Evolutionary conservation across 92 coral and sea anemone species (phyloP).

Genomic region (Epizoanthus fatuus): DNA sequence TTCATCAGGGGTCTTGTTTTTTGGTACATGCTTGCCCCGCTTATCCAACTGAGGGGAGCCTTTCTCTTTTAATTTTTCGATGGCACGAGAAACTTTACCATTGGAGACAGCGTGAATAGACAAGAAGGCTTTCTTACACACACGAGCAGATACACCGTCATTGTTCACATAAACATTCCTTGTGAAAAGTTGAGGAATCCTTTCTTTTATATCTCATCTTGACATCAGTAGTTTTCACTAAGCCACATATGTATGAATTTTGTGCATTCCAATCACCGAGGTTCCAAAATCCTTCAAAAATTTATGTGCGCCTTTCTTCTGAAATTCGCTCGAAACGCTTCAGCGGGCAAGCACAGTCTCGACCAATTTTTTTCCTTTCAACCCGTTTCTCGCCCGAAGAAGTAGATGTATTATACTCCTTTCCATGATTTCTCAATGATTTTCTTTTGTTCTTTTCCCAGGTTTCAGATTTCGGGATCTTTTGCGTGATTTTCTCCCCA

Average conservation of each 20-base stretch:
- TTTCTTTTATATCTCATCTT: constrained; percentile 15
- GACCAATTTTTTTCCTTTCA: no score
- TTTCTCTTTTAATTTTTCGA: constrained; percentile 6
- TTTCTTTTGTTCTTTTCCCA: neutral
- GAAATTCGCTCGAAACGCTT: constrained; percentile 45
- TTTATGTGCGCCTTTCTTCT: constrained; percentile 28
- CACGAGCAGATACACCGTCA: constrained; percentile 32
- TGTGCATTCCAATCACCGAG: constrained; percentile 58
- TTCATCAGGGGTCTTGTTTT: constrained; percentile 44
- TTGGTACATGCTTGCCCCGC: constrained; percentile 23
- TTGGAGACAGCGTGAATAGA: constrained; percentile 42
- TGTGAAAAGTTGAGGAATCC: no score
- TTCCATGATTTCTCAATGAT: constrained; percentile 15
- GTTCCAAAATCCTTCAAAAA: constrained; percentile 41
- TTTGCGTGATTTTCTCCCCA: constrained; percentile 4
- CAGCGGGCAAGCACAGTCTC: neutral
- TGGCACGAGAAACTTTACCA: constrained; percentile 47
- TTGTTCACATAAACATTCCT: neutral
- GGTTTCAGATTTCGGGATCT: constrained; percentile 6
- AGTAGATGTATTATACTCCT: neutral
- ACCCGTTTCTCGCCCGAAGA: neutral
- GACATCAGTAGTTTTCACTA: constrained; percentile 26
- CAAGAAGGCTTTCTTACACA: constrained; percentile 58
- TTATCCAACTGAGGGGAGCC: constrained; percentile 38
- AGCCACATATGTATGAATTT: constrained; percentile 45